These are phyloP conservation scores for Pangasius larnaudii DNA, from an alignment of 2,797 vertebrate species.

Conservation along the genomic window DNA sequence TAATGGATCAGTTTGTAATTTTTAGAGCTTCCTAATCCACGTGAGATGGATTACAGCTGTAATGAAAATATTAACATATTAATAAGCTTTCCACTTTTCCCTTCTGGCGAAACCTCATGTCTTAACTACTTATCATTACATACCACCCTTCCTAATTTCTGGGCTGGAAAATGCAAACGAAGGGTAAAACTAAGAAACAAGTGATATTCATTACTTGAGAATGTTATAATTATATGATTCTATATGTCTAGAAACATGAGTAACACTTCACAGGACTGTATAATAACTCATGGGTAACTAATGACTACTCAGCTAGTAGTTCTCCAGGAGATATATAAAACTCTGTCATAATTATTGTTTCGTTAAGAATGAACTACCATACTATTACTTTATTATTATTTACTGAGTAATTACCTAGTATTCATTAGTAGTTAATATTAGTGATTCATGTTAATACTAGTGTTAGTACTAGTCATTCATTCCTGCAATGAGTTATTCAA, in stretches of 20 bases:
- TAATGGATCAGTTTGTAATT: background rate
- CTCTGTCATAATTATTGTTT: background rate
- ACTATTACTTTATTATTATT: background rate
- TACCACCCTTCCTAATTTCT: background rate
- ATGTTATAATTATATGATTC: background rate
- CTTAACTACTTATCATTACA: background rate
- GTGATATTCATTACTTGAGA: background rate
- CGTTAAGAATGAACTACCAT: background rate
- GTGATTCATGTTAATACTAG: background rate
- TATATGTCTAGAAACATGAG: background rate
- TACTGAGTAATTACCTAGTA: background rate
- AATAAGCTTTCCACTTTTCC: background rate
- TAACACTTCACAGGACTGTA: background rate
- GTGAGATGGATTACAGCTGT: background rate
- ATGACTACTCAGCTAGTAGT: background rate
- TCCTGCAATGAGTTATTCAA: background rate
- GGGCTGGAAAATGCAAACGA: background rate
- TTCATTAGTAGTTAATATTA: background rate
- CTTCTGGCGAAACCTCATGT: constrained; percentile 17
- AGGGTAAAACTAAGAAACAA: background rate
- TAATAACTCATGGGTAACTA: background rate
- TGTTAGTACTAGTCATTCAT: background rate
- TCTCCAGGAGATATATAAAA: background rate
- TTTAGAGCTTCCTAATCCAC: background rate
- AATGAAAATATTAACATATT: constrained; percentile 14